Conservation (phyloP, 2,888 invertebrate species). For the Linnaemya vulpina region DNA sequence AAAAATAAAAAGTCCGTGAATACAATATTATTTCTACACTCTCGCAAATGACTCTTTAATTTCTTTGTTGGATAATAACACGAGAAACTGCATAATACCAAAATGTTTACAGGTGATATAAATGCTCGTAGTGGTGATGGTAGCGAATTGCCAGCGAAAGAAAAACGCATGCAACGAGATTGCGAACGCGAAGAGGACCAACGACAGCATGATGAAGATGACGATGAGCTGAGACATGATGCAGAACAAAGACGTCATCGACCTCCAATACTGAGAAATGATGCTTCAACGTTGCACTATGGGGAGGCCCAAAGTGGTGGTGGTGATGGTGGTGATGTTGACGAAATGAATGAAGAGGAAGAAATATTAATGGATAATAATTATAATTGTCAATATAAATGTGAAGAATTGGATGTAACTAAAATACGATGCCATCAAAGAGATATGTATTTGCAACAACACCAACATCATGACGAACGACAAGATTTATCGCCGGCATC, state of each 20-base stretch:
- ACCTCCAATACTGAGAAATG: slow-evolving; percentile 72
- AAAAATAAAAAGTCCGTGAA: slow-evolving; percentile 55
- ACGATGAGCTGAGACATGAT: slow-evolving; percentile 66
- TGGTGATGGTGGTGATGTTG: slow-evolving; percentile 42
- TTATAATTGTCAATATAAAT: slow-evolving; percentile 81
- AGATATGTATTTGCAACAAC: slow-evolving; percentile 73
- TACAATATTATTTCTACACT: slow-evolving; percentile 56
- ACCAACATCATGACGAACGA: slow-evolving; percentile 66
- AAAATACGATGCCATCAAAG: slow-evolving; percentile 79
- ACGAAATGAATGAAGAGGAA: slow-evolving; percentile 61
- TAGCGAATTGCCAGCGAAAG: slow-evolving; percentile 12
- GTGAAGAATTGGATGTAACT: slow-evolving; percentile 79
- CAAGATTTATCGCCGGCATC: slow-evolving; percentile 72
- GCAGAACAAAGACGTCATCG: slow-evolving; percentile 73
- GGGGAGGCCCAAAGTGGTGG: slow-evolving; percentile 63
- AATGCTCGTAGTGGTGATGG: slow-evolving; percentile 68
- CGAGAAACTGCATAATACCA: slow-evolving; percentile 78
- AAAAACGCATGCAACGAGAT: slow-evolving; percentile 62
- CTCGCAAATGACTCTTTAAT: slow-evolving; percentile 66
- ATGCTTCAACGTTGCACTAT: slow-evolving; percentile 74
- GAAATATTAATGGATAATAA: slow-evolving; percentile 73
- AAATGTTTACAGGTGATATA: slow-evolving; percentile 82
- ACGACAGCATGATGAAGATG: slow-evolving; percentile 72
- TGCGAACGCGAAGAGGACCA: slow-evolving; percentile 63
- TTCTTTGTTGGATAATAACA: slow-evolving; percentile 73